A percentile compares a stretch with the other conserved stretches of the same genome.
These are phyloP conservation scores for Hipposideros armiger DNA, from an alignment of 2,113 vertebrate genomes.

Conservation along the genomic window DNA sequence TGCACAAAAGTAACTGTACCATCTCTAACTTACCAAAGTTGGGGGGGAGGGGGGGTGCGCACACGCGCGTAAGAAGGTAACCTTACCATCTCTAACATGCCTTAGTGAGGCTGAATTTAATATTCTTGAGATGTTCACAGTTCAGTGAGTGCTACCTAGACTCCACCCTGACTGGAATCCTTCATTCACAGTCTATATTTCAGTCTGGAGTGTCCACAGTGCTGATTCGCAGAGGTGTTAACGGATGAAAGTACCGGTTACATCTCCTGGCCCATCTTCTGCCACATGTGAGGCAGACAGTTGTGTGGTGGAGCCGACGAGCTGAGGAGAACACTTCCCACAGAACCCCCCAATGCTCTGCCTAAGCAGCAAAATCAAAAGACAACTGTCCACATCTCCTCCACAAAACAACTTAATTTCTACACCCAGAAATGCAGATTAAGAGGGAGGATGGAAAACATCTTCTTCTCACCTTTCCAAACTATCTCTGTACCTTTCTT, in stretches of 20 bases:
- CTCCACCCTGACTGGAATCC: not conserved
- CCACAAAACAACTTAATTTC: constrained; percentile 12
- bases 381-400: not conserved
- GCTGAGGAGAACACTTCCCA: not conserved
- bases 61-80: not conserved
- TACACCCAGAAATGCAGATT: constrained; percentile 39
- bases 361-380: not conserved
- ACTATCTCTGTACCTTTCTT: not conserved
- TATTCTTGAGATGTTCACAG: not conserved
- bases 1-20: not conserved
- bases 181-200: not conserved
- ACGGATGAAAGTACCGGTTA: not conserved
- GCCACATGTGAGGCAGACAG: not conserved
- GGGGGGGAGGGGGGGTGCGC: no score
- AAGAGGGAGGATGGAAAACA: not conserved
- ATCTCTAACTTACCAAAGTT: not conserved
- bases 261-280: not conserved
- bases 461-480: not conserved
- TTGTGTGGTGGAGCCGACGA: not conserved
- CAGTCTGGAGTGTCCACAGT: not conserved
- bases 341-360: not conserved
- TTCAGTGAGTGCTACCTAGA: not conserved
- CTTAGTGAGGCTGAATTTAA: not conserved
- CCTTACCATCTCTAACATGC: not conserved
- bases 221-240: not conserved